phyloP scores from a whole-genome alignment of 2,113 vertebrate species.

The Plecturocebus donacophilus region DNA sequence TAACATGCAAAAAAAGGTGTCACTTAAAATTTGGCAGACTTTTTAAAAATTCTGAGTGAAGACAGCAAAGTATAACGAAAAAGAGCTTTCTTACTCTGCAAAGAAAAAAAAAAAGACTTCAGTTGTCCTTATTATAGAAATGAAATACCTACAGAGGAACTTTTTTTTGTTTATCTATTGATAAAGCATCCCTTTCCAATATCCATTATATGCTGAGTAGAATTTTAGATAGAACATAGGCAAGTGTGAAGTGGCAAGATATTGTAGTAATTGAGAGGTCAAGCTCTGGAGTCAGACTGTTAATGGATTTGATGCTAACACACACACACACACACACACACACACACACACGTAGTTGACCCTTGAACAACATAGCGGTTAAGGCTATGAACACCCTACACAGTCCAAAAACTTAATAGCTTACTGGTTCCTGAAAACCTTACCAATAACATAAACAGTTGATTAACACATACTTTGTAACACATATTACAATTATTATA shows the following conservation, averaged over 20 bases:
- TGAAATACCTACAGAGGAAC: neutral
- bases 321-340: neutral
- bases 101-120: neutral
- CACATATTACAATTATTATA: neutral
- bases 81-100: neutral
- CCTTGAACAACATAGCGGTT: neutral
- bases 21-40: neutral
- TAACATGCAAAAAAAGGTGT: neutral
- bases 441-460: neutral
- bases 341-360: neutral
- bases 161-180: neutral
- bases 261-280: neutral
- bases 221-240: neutral
- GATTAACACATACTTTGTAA: neutral
- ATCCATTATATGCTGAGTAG: neutral
- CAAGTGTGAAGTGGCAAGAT: neutral
- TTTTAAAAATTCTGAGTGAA: neutral
- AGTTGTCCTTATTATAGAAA: neutral
- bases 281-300: neutral
- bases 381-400: neutral
- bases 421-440: neutral
- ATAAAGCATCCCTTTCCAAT: neutral
- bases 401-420: neutral
- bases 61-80: neutral
- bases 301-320: neutral